Conservation (phyloP, 2,888 invertebrate genomes). For the Torymus texanus region DNA sequence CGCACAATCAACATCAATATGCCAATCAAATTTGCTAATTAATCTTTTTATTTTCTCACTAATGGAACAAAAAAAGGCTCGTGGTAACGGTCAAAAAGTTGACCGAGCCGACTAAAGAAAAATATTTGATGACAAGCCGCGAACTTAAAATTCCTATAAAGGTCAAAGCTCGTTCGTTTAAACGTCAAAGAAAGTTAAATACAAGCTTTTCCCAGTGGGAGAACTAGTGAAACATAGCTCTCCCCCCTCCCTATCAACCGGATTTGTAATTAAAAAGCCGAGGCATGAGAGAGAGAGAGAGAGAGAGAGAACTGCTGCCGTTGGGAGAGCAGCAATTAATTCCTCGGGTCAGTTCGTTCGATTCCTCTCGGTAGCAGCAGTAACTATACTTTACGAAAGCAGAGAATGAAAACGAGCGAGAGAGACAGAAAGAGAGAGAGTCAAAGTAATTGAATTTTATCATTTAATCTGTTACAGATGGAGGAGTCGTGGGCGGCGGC, state of each 20-base stretch:
- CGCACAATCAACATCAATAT: no score
- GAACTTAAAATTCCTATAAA: neutral
- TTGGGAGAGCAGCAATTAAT: conserved; percentile 38
- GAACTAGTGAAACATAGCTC: no score
- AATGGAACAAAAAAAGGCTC: no score
- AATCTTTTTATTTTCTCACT: no score
- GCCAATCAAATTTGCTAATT: no score
- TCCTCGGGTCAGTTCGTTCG: neutral
- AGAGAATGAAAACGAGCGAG: conserved; percentile 2
- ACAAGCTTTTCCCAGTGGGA: no score
- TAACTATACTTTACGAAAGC: neutral
- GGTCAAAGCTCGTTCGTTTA: neutral
- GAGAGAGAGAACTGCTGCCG: neutral
- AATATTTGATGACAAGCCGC: neutral
- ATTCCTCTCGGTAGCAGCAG: no score
- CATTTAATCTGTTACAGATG: conserved; percentile 68
- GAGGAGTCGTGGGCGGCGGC: conserved; percentile 72
- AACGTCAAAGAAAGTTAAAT: neutral
- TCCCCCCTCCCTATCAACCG: no score
- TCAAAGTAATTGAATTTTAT: conserved; percentile 57
- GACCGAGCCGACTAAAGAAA: no score
- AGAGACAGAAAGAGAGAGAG: neutral
- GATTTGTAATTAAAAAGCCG: conserved; percentile 42
- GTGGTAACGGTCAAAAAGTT: no score
- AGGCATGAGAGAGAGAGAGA: neutral